Evolutionary conservation across 2,888 invertebrate species (phyloP).

Genomic region (Melinopterus prodromus): DNA sequence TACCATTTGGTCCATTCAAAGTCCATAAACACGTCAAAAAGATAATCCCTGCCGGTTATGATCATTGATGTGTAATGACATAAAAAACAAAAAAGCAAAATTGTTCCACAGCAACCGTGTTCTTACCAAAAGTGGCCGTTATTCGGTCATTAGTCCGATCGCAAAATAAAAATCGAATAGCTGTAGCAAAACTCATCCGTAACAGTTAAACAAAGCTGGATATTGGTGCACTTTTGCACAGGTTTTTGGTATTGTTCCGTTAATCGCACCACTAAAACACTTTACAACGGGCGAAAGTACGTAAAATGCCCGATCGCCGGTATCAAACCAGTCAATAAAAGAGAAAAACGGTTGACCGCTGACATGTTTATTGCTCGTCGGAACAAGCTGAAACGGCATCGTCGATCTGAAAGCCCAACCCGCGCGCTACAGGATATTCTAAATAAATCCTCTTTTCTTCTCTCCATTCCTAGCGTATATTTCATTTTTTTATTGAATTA

Average conservation of each 20-base stretch:
- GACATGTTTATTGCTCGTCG: background rate
- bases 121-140: background rate
- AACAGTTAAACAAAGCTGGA: background rate
- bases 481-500: background rate
- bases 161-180: background rate
- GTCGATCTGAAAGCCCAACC: background rate
- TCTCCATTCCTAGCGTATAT: background rate
- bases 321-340: constrained; percentile 4
- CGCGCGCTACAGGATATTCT: background rate
- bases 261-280: constrained; percentile 4
- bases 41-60: background rate
- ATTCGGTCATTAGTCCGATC: background rate
- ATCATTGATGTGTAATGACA: background rate
- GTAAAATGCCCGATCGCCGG: background rate
- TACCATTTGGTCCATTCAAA: too few relatives aligned
- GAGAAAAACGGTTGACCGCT: background rate
- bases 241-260: background rate
- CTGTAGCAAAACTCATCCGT: background rate
- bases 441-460: background rate
- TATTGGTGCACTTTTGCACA: background rate
- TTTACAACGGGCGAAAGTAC: background rate
- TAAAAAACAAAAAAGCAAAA: background rate
- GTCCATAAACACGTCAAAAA: too few relatives aligned
- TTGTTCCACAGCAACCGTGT: background rate
- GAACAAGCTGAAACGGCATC: background rate